A percentile compares a stretch with the other conserved stretches of the same genome.
Conservation (phyloP, 2,888 invertebrate genomes). For the Parnassius mnemosyne region DNA sequence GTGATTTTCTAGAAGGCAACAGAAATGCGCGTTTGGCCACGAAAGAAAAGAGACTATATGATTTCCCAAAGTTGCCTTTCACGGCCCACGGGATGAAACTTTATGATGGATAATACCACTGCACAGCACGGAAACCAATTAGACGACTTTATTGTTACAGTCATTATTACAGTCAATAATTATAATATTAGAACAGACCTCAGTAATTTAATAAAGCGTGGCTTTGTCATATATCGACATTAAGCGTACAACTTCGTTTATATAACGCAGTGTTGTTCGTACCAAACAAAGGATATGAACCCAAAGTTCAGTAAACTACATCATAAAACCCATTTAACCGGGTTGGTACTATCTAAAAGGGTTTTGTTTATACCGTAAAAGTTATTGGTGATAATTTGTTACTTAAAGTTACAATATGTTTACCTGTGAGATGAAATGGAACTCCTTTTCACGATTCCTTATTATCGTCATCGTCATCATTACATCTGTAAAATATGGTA, state of each 20-base stretch:
- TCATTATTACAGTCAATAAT: not conserved
- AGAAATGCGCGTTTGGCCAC: no score
- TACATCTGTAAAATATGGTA: no score
- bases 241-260: not conserved
- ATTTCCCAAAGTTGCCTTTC: no score
- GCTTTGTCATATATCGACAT: not conserved
- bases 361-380: not conserved
- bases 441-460: no score
- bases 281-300: slow-evolving; percentile 1
- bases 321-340: not conserved
- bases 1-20: no score
- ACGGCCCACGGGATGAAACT: no score
- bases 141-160: not conserved
- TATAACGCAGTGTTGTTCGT: not conserved
- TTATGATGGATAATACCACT: not conserved
- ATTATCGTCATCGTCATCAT: no score
- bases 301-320: not conserved
- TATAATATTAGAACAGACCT: not conserved
- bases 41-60: not conserved
- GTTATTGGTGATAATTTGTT: no score
- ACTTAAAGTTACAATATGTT: no score
- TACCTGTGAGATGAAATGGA: no score
- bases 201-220: not conserved
- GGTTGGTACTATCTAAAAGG: not conserved
- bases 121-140: not conserved